Evolutionary conservation across 2,113 vertebrate genomes (phyloP).

Genomic region (Sigmodon hispidus): DNA sequence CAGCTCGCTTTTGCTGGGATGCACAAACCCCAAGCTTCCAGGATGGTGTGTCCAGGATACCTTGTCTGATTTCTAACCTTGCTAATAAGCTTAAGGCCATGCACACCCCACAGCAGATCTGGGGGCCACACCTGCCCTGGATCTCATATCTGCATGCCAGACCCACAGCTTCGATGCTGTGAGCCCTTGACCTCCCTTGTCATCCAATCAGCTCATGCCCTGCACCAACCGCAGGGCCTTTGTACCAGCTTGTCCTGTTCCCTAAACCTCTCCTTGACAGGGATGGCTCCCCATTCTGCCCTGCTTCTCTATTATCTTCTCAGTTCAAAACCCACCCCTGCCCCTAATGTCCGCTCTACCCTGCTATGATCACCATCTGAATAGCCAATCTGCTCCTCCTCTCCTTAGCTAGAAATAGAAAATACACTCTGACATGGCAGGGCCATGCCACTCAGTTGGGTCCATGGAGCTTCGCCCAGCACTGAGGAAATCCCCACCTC

Average conservation of each 20-base stretch:
- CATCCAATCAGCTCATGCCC: background rate
- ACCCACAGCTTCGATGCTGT: background rate
- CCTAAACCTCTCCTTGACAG: background rate
- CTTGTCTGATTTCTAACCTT: background rate
- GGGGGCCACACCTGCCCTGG: background rate
- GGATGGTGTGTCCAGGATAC: background rate
- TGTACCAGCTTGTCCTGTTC: background rate
- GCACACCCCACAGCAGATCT: background rate
- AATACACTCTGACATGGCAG: background rate
- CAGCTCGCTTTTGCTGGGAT: background rate
- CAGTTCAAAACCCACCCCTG: background rate
- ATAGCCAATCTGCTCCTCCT: background rate
- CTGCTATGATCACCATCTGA: background rate
- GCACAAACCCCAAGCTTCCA: background rate
- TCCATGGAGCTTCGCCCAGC: background rate
- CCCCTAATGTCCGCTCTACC: background rate
- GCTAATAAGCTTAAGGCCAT: background rate
- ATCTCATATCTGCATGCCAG: background rate
- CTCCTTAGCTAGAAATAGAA: background rate
- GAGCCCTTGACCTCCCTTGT: background rate
- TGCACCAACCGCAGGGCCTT: background rate
- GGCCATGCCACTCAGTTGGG: background rate
- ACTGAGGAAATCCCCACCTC: rapidly evolving
- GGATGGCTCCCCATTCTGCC: background rate
- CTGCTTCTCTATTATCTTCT: background rate